Percentiles rank a stretch among this genome's conserved stretches.
Evolutionary conservation across 2,888 invertebrate species (phyloP).

Genomic region (Linnaemya vulpina): DNA sequence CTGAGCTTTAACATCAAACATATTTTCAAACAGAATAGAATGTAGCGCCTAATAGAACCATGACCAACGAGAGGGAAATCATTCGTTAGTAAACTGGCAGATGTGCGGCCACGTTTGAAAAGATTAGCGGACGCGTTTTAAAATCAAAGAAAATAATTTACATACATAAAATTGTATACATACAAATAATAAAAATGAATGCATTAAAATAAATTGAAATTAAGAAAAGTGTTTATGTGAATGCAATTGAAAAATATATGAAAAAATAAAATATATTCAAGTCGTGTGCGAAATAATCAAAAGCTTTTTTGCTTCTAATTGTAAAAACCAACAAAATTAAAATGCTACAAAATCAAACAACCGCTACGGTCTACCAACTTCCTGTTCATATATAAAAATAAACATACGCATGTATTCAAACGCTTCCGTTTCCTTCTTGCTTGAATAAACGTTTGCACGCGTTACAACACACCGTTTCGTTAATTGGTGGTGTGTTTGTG

Average conservation of each 20-base stretch:
- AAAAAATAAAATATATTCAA: constrained; percentile 21
- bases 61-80: constrained; percentile 70
- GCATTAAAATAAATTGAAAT: constrained; percentile 57
- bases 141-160: constrained; percentile 32
- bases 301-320: not conserved
- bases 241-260: constrained; percentile 57
- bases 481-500: not conserved
- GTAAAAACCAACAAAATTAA: not conserved
- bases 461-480: constrained; percentile 21
- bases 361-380: constrained; percentile 53
- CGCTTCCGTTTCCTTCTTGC: constrained; percentile 65
- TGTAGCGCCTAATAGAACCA: constrained; percentile 65
- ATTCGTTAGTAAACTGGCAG: constrained; percentile 72
- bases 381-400: constrained; percentile 55
- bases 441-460: constrained; percentile 36
- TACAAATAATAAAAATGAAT: constrained; percentile 32
- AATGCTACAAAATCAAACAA: constrained; percentile 40
- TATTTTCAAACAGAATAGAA: constrained; percentile 58
- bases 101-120: constrained; percentile 68
- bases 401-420: constrained; percentile 54
- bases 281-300: constrained; percentile 4
- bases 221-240: constrained; percentile 51
- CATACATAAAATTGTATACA: constrained; percentile 3
- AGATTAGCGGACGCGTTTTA: constrained; percentile 63
- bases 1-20: constrained; percentile 60